A percentile compares a stretch with the other conserved stretches of the same genome.
These are phyloP conservation scores for Nyctalus aviator DNA, from an alignment of 2,797 vertebrate species.

Conservation along the genomic window DNA sequence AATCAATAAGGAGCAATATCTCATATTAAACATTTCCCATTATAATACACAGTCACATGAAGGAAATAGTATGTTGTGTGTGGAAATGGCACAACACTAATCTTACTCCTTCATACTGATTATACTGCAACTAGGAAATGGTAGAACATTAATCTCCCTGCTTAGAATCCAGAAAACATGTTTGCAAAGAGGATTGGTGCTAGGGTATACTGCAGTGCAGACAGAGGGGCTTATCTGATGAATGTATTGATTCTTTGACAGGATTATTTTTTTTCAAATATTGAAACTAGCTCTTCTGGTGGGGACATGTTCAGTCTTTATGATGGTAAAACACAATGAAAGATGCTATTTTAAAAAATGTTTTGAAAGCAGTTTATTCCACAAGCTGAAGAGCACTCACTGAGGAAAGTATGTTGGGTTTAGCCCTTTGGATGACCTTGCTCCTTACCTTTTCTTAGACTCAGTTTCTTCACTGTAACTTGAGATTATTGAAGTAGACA, in stretches of 20 bases:
- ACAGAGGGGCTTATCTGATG: background rate
- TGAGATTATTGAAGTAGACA: background rate
- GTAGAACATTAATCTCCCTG: constrained; percentile 41
- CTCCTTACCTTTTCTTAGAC: background rate
- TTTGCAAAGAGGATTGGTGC: constrained; percentile 12
- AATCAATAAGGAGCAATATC: background rate
- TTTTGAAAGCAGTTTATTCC: background rate
- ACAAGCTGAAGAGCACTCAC: background rate
- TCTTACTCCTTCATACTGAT: constrained; percentile 22
- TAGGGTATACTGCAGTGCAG: constrained; percentile 17
- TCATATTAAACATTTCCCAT: background rate
- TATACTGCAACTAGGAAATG: constrained; percentile 7
- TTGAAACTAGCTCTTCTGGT: background rate
- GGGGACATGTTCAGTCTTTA: background rate
- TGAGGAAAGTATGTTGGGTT: background rate
- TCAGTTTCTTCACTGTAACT: background rate
- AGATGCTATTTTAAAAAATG: background rate
- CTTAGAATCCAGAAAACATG: constrained; percentile 48
- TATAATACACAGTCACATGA: background rate
- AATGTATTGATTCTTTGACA: constrained; percentile 66
- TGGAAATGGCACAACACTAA: background rate
- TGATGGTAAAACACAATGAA: background rate
- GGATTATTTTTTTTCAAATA: constrained; percentile 11
- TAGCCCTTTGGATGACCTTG: background rate
- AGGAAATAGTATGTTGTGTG: background rate